These are phyloP conservation scores for Actinemys pallida DNA, from an alignment of 2,113 vertebrate species.

Conservation along the genomic window DNA sequence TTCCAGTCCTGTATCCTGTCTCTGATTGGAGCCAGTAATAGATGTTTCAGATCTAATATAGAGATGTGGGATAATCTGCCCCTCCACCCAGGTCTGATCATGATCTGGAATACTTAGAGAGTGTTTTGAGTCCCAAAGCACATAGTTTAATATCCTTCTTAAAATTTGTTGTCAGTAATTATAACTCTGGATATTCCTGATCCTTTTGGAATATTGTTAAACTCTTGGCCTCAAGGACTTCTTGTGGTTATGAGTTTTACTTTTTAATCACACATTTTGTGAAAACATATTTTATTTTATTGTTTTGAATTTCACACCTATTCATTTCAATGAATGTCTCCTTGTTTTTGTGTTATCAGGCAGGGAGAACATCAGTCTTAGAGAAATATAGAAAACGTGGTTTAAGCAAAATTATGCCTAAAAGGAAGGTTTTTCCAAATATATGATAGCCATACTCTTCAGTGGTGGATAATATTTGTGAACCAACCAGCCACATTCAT, in stretches of 20 bases:
- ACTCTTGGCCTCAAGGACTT: background rate
- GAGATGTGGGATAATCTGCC: background rate
- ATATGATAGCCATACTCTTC: background rate
- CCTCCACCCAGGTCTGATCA: background rate
- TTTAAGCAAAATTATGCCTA: background rate
- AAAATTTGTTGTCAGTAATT: background rate
- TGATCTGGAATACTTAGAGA: background rate
- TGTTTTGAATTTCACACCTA: background rate
- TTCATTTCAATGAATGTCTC: background rate
- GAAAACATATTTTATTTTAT: background rate
- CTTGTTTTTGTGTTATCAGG: background rate
- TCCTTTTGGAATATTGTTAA: background rate
- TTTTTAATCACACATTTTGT: background rate
- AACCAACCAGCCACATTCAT: background rate
- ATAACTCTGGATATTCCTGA: background rate
- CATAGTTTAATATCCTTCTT: background rate
- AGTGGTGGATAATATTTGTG: conserved; percentile 21
- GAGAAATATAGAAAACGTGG: background rate
- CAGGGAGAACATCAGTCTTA: background rate
- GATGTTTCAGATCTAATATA: background rate
- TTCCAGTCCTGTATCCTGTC: background rate
- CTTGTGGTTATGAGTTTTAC: background rate
- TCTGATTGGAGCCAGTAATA: background rate
- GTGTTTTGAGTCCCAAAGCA: background rate
- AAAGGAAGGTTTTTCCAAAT: background rate